A percentile compares a stretch with the other conserved stretches of the same genome.
phyloP scores from a whole-genome alignment of 2,888 invertebrate genomes.

The Drosophila tripunctata region DNA sequence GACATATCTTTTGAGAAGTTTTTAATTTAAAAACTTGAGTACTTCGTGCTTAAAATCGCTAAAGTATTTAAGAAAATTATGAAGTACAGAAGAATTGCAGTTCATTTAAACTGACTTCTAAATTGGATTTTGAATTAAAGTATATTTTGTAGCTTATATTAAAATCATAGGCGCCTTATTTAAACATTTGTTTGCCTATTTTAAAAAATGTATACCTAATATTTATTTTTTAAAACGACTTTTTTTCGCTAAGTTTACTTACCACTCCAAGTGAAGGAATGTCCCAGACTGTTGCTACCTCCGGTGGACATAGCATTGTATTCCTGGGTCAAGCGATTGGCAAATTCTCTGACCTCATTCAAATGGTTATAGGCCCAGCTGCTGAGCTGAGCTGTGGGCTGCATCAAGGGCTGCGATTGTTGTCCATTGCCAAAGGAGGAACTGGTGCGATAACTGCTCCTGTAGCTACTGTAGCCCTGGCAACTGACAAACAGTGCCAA shows the following conservation, averaged over 20 bases:
- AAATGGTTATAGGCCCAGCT: conserved; percentile 79
- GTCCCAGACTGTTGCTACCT: conserved; percentile 31
- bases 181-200: no score
- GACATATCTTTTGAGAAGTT: no score
- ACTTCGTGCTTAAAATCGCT: no score
- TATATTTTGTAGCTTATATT: no score
- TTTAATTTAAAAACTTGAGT: no score
- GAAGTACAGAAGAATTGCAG: no score
- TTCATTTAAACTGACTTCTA: no score
- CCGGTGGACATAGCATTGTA: conserved; percentile 78
- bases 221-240: no score
- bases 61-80: no score
- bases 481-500: conserved; percentile 58
- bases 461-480: conserved; percentile 53
- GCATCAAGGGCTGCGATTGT: conserved; percentile 27
- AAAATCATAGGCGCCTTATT: neutral
- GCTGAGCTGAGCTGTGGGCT: conserved; percentile 58
- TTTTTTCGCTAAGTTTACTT: no score
- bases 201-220: no score
- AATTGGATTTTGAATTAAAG: neutral
- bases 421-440: conserved; percentile 47
- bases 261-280: conserved; percentile 74
- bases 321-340: conserved; percentile 77
- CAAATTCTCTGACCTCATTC: conserved; percentile 78
- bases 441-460: conserved; percentile 58